These are phyloP conservation scores for Allophyes oxyacanthae DNA, from an alignment of 2,888 invertebrate genomes.

Conservation along the genomic window DNA sequence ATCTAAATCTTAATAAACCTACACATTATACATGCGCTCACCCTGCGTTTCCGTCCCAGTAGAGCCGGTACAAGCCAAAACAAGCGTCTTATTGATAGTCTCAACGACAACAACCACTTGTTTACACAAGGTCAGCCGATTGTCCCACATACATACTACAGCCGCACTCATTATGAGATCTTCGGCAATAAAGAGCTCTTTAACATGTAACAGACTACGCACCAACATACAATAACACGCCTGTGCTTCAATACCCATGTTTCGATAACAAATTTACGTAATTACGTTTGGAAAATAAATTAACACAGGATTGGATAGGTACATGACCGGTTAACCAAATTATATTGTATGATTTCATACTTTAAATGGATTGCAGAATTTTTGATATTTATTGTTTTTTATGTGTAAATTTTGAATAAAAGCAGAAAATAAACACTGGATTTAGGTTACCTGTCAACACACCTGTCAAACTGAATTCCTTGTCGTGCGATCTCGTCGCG, in stretches of 20 bases:
- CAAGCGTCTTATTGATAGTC: slow-evolving; percentile 37
- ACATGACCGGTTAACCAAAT: not conserved
- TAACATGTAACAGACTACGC: slow-evolving; percentile 20
- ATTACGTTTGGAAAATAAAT: slow-evolving; percentile 15
- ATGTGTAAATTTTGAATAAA: no score
- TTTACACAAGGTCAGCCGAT: slow-evolving; percentile 33
- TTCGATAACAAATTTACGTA: slow-evolving; percentile 28
- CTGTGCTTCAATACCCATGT: slow-evolving; percentile 27
- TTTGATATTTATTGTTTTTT: no score
- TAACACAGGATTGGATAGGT: no score
- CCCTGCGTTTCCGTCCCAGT: slow-evolving; percentile 29
- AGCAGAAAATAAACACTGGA: no score
- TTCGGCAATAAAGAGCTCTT: slow-evolving; percentile 23
- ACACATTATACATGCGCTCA: slow-evolving; percentile 7
- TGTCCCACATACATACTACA: slow-evolving; percentile 19
- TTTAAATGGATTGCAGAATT: no score
- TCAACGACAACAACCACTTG: slow-evolving; percentile 39
- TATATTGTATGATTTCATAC: no score
- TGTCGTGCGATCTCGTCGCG: no score
- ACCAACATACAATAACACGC: slow-evolving; percentile 14
- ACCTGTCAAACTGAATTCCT: no score
- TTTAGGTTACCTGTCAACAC: no score
- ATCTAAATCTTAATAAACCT: slow-evolving; percentile 25
- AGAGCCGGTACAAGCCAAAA: slow-evolving; percentile 23
- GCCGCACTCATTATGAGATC: slow-evolving; percentile 25